phyloP scores from a whole-genome alignment of 23 tunicate genomes.

The Oikopleura dioica region DNA sequence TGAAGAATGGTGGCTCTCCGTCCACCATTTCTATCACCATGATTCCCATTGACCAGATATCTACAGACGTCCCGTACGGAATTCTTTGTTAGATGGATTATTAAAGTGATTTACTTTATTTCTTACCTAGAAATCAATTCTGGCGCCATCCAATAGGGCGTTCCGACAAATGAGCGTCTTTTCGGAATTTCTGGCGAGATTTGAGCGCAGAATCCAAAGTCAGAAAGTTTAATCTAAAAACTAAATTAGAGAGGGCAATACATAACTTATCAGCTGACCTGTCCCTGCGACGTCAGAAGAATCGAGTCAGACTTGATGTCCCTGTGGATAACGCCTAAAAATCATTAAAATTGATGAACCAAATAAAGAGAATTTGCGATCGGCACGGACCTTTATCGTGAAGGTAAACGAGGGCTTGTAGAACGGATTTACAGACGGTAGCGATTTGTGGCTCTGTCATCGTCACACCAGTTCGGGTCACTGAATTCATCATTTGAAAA shows the following conservation, averaged over 20 bases:
- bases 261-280: background rate
- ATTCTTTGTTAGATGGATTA: background rate
- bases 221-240: constrained; percentile 48
- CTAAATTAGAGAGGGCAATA: background rate
- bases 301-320: constrained; percentile 91
- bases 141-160: constrained; percentile 99
- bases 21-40: constrained; percentile 95
- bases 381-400: constrained; percentile 58
- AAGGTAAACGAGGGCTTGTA: constrained; percentile 52
- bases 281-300: constrained; percentile 30
- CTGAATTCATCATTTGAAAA: background rate
- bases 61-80: constrained; percentile 78
- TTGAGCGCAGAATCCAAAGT: constrained; percentile 97
- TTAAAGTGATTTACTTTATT: background rate
- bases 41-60: constrained; percentile 90
- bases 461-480: constrained; percentile 15
- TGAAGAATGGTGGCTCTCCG: constrained; percentile 83
- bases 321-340: constrained; percentile 70
- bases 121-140: constrained; percentile 50
- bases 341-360: too few relatives aligned
- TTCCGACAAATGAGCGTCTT: constrained; percentile 66
- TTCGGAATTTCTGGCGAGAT: constrained; percentile 68
- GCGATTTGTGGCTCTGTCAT: constrained; percentile 75
- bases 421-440: constrained; percentile 74
- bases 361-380: too few relatives aligned